Evolutionary conservation across 2,113 vertebrate species (phyloP).

Genomic region (Xerus inauris): DNA sequence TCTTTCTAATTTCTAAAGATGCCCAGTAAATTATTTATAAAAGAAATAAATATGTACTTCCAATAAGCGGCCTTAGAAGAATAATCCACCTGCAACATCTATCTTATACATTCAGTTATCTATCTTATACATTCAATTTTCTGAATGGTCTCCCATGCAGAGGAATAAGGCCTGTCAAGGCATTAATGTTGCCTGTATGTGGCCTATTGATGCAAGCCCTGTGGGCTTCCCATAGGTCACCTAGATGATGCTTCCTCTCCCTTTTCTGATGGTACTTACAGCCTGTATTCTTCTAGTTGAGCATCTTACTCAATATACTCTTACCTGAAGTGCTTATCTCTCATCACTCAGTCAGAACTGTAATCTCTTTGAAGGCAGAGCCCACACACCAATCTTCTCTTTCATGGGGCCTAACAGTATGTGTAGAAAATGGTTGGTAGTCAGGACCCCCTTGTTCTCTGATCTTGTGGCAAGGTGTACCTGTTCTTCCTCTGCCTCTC

Average conservation of each 20-base stretch:
- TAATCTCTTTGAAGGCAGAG: conserved; percentile 10
- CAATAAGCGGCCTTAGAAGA: conserved; percentile 6
- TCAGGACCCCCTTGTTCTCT: conserved; percentile 18
- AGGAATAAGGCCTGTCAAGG: neutral
- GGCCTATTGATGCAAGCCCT: neutral
- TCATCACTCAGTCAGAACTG: neutral
- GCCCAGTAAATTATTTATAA: conserved; percentile 20
- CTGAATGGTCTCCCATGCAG: neutral
- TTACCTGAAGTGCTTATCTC: neutral
- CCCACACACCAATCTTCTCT: neutral
- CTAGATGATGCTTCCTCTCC: neutral
- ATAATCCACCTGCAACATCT: neutral
- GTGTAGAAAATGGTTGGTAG: neutral
- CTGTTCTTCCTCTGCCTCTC: neutral
- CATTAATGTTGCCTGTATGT: neutral
- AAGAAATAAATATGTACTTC: conserved; percentile 16
- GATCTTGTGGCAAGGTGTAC: neutral
- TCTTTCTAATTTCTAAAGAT: conserved; percentile 53
- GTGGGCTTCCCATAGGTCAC: neutral
- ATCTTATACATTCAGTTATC: neutral
- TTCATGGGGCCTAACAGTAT: neutral
- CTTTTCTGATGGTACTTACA: neutral
- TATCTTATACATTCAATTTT: conserved; percentile 27
- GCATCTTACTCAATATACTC: neutral
- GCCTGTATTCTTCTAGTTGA: neutral